Conservation (phyloP, 2,797 vertebrate species). For the Parotocinclus haroldoi region DNA sequence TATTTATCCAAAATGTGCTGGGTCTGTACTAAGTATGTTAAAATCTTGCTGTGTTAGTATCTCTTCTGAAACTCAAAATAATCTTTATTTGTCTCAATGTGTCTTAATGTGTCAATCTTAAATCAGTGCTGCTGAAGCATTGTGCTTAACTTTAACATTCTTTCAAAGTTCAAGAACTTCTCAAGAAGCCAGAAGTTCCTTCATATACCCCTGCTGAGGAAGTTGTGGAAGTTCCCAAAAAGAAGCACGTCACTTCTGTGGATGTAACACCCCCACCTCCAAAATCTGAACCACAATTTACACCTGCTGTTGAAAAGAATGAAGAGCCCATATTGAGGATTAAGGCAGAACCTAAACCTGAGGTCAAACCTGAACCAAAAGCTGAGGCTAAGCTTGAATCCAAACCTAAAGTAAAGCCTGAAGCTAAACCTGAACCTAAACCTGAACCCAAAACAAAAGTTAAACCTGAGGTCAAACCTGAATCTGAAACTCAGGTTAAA, state of each 20-base stretch:
- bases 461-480: conserved; percentile 49
- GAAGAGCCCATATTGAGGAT: too few species aligned
- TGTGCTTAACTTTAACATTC: conserved; percentile 46
- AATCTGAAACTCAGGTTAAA: conserved; percentile 40
- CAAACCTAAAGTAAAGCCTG: neutral
- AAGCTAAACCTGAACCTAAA: neutral
- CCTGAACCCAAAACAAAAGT: conserved; percentile 48
- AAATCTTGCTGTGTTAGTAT: too few species aligned
- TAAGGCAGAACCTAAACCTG: too few species aligned
- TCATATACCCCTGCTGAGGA: conserved; percentile 54
- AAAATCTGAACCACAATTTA: neutral
- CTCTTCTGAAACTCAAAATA: neutral
- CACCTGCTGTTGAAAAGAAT: too few species aligned
- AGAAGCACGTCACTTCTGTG: neutral
- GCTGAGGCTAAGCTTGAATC: neutral
- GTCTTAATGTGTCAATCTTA: conserved; percentile 30
- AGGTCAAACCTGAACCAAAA: too few species aligned
- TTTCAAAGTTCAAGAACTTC: conserved; percentile 77
- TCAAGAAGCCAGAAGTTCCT: conserved; percentile 57
- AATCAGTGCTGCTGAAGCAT: conserved; percentile 36
- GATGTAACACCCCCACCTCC: conserved; percentile 4
- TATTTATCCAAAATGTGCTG: too few species aligned
- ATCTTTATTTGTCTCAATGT: neutral
- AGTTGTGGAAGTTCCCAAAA: conserved; percentile 44
- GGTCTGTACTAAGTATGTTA: too few species aligned